Base-by-base conservation (phyloP, 2,113 vertebrate genomes). In the Merops nubicus region DNA sequence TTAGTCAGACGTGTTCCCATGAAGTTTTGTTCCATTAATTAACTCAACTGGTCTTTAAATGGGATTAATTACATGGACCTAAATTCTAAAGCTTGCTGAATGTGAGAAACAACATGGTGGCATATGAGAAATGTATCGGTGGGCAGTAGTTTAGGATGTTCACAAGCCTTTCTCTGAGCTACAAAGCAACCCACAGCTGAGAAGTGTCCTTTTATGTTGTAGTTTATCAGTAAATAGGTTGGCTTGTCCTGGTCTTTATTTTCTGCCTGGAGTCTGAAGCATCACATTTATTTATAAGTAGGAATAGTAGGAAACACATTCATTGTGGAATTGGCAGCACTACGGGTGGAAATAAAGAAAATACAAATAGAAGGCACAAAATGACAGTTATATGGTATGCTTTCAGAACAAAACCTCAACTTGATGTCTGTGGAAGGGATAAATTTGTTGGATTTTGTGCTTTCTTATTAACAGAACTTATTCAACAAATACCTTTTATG, bases 1-100 rank as follows among this genome's bases (percentile, higher is more conserved):
- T 73, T 72, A 85, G 80, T 91, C 87, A 92, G 74, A 94, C 21
- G 29, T 65, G 70, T 91, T 94, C 65, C n/a, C 57, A 82, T 85
- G 84, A 69, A 94, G 25, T 5, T 4, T 33, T 21, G 43, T 68
- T 93, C 73, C 67, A 80, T 85, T 93, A 82, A 75, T 93, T 87
- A 68, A 76, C 43, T 59, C 87, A 69, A 64, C 69, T 65, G 38
- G 40, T 73, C 70, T 82, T 94, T 88, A 88, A 85, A 93, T 38
- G 43, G 36, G 21, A 76, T 94, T 95, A 93, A 91, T 88, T 88
- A 73, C 48, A 53, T 57, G 12, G n/a, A 31, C 48, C 53, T 64
- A 65, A 76, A 48, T 89, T 89, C n/a, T 69, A 76, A 80, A 93
- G 38, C 33, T 45, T 76, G 28, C 20, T 88, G 63, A 69, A 82